Percentiles rank a stretch among this genome's conserved stretches.
Evolutionary conservation across 2,113 vertebrate species (phyloP).

Genomic region (Piprites chloris): DNA sequence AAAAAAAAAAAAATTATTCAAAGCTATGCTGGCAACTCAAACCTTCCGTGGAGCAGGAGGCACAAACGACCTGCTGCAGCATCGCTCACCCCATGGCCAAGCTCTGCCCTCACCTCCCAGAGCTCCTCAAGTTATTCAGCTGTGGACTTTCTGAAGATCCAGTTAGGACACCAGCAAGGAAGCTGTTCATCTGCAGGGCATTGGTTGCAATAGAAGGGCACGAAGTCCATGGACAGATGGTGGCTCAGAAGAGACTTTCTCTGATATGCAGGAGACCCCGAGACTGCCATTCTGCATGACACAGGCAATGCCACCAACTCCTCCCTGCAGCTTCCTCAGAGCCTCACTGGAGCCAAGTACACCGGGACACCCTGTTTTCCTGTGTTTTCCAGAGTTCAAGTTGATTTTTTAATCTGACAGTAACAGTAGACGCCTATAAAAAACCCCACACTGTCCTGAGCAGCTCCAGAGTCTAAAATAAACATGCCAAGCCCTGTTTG

Average conservation of each 20-base stretch:
- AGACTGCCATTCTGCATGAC: fast-evolving
- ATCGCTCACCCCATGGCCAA: neutral
- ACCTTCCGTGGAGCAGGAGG: neutral
- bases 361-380: neutral
- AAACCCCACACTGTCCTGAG: conserved; percentile 8
- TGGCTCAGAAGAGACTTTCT: neutral
- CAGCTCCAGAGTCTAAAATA: conserved; percentile 50
- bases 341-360: neutral
- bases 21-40: neutral
- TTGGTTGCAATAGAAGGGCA: neutral
- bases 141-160: neutral
- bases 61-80: neutral
- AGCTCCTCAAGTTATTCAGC: neutral
- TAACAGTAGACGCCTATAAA: conserved; percentile 55
- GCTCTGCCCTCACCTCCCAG: neutral
- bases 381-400: conserved; percentile 6
- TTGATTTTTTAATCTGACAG: conserved; percentile 40
- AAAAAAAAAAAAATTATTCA: neutral
- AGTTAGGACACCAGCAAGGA: neutral
- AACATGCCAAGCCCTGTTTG: conserved; percentile 62
- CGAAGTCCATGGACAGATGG: neutral
- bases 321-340: neutral
- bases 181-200: neutral
- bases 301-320: neutral
- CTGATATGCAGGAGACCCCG: neutral